Percentiles rank a stretch among this genome's conserved stretches.
phyloP scores from a whole-genome alignment of 2,113 vertebrate genomes.

The Mormyrus lacerda region DNA sequence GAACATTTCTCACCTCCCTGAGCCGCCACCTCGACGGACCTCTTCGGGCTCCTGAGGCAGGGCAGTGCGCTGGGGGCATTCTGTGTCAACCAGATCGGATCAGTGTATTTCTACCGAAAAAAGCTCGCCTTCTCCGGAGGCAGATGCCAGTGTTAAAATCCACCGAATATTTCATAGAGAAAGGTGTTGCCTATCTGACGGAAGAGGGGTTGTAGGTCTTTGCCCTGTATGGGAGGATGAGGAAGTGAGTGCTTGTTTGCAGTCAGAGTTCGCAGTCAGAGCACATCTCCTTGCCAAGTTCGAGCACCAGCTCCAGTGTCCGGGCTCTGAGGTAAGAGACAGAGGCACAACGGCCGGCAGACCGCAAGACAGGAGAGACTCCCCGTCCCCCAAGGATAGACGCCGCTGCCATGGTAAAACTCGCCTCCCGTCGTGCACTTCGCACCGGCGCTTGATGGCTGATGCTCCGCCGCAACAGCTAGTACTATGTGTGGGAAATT shows the following conservation, averaged over 20 bases:
- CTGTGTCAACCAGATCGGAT: not conserved
- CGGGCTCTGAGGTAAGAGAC: not conserved
- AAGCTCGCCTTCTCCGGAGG: not conserved
- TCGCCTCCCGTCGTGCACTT: slow-evolving; percentile 10
- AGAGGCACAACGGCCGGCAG: not conserved
- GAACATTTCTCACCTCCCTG: not conserved
- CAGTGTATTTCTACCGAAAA: not conserved
- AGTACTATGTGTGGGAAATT: not conserved
- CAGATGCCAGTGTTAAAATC: not conserved
- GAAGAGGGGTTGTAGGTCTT: not conserved
- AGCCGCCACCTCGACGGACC: not conserved
- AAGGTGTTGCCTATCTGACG: not conserved
- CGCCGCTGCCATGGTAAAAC: slow-evolving; percentile 44
- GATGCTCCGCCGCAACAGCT: not conserved
- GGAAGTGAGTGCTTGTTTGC: not conserved
- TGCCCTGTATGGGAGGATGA: not conserved
- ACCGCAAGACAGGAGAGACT: slow-evolving; percentile 23
- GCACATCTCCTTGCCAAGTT: not conserved
- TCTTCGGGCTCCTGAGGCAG: not conserved
- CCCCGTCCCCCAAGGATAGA: not conserved
- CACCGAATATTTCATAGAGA: not conserved
- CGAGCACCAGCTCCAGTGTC: not conserved
- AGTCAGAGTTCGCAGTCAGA: not conserved
- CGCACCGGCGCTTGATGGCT: not conserved
- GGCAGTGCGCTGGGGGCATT: not conserved